phyloP scores from a whole-genome alignment of 2,888 invertebrate species.

The Morpho achilles region DNA sequence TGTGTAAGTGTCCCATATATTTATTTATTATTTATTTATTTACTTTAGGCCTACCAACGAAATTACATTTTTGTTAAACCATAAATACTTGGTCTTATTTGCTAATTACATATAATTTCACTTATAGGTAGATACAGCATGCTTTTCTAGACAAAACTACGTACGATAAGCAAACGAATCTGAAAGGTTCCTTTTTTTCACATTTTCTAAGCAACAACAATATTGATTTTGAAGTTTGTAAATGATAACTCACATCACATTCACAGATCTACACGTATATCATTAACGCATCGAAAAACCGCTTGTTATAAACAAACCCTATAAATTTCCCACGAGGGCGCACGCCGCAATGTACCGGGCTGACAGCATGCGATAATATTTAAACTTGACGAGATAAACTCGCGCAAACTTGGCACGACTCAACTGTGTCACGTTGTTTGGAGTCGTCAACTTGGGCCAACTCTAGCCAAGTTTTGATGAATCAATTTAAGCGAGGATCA shows the following conservation, averaged over 20 bases:
- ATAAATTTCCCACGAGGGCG: not conserved
- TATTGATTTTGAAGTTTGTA: too few relatives aligned
- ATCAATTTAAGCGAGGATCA: conserved; percentile 17
- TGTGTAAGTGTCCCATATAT: too few relatives aligned
- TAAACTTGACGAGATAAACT: conserved; percentile 22
- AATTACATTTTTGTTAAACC: too few relatives aligned
- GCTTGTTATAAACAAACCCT: not conserved
- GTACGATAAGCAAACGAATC: too few relatives aligned
- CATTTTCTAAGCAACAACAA: too few relatives aligned
- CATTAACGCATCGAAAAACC: not conserved
- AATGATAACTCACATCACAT: not conserved
- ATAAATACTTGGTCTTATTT: too few relatives aligned
- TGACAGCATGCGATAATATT: conserved; percentile 21
- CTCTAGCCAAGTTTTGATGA: conserved; percentile 17
- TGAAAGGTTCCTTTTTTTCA: too few relatives aligned
- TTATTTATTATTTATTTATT: too few relatives aligned
- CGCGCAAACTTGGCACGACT: conserved; percentile 14
- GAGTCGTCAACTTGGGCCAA: conserved; percentile 13
- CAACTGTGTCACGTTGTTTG: conserved; percentile 17
- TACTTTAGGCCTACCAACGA: too few relatives aligned
- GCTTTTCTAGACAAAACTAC: too few relatives aligned
- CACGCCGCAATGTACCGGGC: conserved; percentile 15
- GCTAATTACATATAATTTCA: too few relatives aligned
- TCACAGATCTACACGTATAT: not conserved
- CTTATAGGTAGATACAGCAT: too few relatives aligned